These are phyloP conservation scores for Erpornis zantholeuca DNA, from an alignment of 2,113 vertebrate genomes.

Conservation along the genomic window DNA sequence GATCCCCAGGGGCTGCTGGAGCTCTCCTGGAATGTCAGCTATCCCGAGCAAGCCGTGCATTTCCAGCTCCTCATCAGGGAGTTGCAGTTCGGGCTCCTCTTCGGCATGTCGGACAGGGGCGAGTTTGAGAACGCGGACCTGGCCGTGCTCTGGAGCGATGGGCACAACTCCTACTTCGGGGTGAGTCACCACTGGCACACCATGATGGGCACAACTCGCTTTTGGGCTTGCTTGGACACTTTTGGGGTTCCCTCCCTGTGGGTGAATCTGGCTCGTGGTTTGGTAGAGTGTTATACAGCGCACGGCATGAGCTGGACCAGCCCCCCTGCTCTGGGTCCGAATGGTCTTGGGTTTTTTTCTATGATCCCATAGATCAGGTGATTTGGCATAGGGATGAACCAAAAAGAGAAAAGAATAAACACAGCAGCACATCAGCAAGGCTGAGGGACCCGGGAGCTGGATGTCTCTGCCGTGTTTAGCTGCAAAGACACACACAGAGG, in stretches of 20 bases:
- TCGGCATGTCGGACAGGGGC: constrained; percentile 92
- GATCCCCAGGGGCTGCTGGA: constrained; percentile 82
- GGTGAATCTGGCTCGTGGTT: background rate
- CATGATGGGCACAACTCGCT: constrained; percentile 69
- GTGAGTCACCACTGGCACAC: constrained; percentile 78
- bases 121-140: constrained; percentile 86
- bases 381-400: background rate
- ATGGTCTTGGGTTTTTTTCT: background rate
- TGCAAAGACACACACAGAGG: background rate
- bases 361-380: too few relatives aligned
- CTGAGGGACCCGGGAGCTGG: background rate
- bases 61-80: constrained; percentile 78
- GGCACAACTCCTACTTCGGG: constrained; percentile 83
- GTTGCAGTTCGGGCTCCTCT: constrained; percentile 78
- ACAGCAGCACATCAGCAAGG: background rate
- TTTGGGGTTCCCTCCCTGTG: rapidly evolving
- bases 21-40: constrained; percentile 93
- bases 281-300: background rate
- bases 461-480: background rate
- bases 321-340: rapidly evolving
- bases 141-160: constrained; percentile 85
- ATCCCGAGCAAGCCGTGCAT: constrained; percentile 72
- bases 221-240: rapidly evolving
- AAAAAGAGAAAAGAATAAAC: background rate
- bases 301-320: rapidly evolving